Percentiles rank a stretch among this genome's conserved stretches.
Conservation (phyloP, 1,140 invertebrate species). For the Drosophila equinoxialis region DNA sequence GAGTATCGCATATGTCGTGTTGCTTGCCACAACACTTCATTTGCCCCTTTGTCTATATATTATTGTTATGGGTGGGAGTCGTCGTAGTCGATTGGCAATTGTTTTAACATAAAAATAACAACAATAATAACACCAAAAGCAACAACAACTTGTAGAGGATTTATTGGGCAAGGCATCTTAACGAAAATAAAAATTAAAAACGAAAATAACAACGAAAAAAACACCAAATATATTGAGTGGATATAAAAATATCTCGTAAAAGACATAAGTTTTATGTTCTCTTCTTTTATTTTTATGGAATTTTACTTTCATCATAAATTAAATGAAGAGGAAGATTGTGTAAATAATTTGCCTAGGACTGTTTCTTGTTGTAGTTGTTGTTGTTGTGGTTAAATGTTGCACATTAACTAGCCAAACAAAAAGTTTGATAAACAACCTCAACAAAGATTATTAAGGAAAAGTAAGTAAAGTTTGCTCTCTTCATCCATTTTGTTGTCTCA, state of each 20-base stretch:
- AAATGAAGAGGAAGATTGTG: too few relatives aligned
- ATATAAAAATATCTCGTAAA: neutral
- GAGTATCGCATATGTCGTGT: neutral
- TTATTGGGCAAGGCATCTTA: constrained; percentile 13
- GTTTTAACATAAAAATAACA: constrained; percentile 25
- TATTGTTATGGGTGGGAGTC: constrained; percentile 32
- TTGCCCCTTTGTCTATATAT: constrained; percentile 17
- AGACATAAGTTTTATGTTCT: neutral
- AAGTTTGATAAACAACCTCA: too few relatives aligned
- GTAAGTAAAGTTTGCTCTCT: too few relatives aligned
- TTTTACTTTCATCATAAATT: neutral
- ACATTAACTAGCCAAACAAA: too few relatives aligned
- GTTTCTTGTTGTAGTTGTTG: too few relatives aligned
- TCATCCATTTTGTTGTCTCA: too few relatives aligned
- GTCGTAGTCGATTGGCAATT: constrained; percentile 19
- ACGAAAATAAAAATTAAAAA: too few relatives aligned
- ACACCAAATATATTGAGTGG: constrained; percentile 1
- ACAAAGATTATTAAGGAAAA: too few relatives aligned
- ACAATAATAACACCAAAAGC: neutral
- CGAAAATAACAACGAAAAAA: too few relatives aligned
- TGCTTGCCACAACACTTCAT: neutral
- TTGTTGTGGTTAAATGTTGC: too few relatives aligned
- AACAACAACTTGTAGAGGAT: constrained; percentile 6
- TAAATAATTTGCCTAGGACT: too few relatives aligned
- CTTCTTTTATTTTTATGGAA: neutral